Evolutionary conservation across 1,140 invertebrate species (phyloP).

Genomic region (Coboldia fuscipes): DNA sequence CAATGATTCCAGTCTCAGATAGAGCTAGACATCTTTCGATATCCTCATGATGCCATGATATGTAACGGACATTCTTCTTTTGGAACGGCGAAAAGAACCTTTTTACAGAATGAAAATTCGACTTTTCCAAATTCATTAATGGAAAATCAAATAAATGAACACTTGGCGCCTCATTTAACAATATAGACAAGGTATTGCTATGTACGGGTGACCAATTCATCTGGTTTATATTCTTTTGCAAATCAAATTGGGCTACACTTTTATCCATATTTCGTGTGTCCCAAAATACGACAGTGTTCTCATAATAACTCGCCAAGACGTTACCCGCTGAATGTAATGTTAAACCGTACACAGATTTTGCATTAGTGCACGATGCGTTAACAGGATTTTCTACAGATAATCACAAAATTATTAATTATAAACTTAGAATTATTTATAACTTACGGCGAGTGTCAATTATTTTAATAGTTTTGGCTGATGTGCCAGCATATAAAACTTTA

Average conservation of each 20-base stretch:
- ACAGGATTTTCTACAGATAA: no score
- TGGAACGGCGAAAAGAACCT: conserved; percentile 17
- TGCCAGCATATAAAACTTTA: conserved; percentile 57
- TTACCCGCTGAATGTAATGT: conserved; percentile 55
- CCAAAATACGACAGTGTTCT: conserved; percentile 67
- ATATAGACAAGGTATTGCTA: conserved; percentile 9
- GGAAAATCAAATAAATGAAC: conserved; percentile 17
- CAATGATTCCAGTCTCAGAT: conserved; percentile 7
- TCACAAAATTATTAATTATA: no score
- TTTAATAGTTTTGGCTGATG: conserved; percentile 75
- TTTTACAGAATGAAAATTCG: conserved; percentile 12
- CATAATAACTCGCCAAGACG: conserved; percentile 60
- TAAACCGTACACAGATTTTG: conserved; percentile 65
- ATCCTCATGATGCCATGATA: conserved; percentile 16
- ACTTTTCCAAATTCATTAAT: conserved; percentile 11
- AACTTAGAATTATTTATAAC: no score
- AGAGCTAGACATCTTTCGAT: conserved; percentile 13
- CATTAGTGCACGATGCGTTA: no score
- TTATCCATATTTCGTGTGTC: conserved; percentile 72
- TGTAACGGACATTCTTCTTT: conserved; percentile 10
- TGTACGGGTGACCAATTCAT: conserved; percentile 72
- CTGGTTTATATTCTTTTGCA: conserved; percentile 46
- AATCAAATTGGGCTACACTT: conserved; percentile 49
- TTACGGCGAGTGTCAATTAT: conserved; percentile 81
- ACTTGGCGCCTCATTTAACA: conserved; percentile 16